These are phyloP conservation scores for Nasonia longicornis DNA, from an alignment of 1,140 invertebrate genomes.

Conservation along the genomic window DNA sequence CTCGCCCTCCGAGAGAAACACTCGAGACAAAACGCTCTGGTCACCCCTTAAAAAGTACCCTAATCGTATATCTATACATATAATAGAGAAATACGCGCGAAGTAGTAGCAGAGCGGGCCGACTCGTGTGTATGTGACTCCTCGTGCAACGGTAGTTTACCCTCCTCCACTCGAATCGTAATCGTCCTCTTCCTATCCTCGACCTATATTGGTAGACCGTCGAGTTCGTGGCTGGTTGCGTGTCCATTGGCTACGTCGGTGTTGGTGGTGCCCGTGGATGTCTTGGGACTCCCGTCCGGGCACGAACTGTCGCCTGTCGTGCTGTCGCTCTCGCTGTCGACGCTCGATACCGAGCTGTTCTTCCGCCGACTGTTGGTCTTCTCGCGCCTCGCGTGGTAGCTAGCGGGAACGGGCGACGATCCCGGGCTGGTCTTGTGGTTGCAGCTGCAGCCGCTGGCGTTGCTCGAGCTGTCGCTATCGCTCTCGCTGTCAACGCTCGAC, in stretches of 20 bases:
- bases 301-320: slow-evolving; percentile 40
- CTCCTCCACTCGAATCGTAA: background rate
- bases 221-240: slow-evolving; percentile 50
- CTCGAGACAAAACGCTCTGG: background rate
- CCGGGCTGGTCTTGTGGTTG: slow-evolving; percentile 46
- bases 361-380: slow-evolving; percentile 37
- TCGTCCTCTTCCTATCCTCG: background rate
- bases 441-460: slow-evolving; percentile 54
- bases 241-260: slow-evolving; percentile 48
- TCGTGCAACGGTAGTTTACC: background rate
- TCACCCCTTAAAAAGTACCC: background rate
- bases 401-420: slow-evolving; percentile 48
- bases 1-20: background rate
- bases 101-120: slow-evolving; percentile 5
- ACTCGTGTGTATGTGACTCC: background rate
- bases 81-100: slow-evolving; percentile 21
- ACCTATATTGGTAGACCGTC: slow-evolving; percentile 55
- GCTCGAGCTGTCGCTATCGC: slow-evolving; percentile 66
- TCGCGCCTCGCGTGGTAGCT: slow-evolving; percentile 49
- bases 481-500: slow-evolving; percentile 72
- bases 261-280: slow-evolving; percentile 13
- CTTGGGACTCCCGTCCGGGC: slow-evolving; percentile 35
- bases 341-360: slow-evolving; percentile 51
- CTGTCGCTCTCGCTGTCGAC: slow-evolving; percentile 67
- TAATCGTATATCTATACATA: slow-evolving; percentile 18